Evolutionary conservation across 2,888 invertebrate species (phyloP).

Genomic region (Chymomyza fuscimana): DNA sequence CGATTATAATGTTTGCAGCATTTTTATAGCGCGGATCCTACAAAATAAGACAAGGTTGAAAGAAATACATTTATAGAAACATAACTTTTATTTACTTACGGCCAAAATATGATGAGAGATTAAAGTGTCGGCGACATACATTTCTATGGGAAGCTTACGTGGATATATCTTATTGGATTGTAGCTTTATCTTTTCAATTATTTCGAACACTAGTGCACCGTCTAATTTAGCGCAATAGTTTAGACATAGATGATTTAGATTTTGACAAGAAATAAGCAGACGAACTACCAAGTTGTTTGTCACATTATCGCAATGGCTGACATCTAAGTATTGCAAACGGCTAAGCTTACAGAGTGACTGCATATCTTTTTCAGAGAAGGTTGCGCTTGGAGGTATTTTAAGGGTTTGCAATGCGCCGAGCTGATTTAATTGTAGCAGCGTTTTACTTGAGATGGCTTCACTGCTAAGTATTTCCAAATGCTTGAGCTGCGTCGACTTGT

Average conservation of each 20-base stretch:
- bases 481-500: conserved; percentile 34
- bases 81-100: conserved; percentile 2
- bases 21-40: too few species aligned
- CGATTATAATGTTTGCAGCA: too few species aligned
- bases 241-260: conserved; percentile 32
- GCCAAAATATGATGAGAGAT: neutral
- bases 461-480: conserved; percentile 27
- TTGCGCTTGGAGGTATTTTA: conserved; percentile 5
- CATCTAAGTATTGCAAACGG: conserved; percentile 38
- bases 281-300: conserved; percentile 27
- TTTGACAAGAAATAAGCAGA: conserved; percentile 39
- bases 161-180: conserved; percentile 18
- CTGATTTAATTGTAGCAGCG: conserved; percentile 25
- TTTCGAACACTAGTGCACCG: conserved; percentile 23
- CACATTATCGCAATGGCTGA: conserved; percentile 6
- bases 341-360: conserved; percentile 14
- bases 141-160: conserved; percentile 41
- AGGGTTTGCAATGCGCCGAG: conserved; percentile 29
- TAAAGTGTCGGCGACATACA: conserved; percentile 10
- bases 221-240: conserved; percentile 5
- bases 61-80: neutral
- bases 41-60: neutral
- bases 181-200: conserved; percentile 34
- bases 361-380: conserved; percentile 12
- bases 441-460: neutral